Evolutionary conservation across 2,888 invertebrate genomes (phyloP).

Genomic region (Cerceris ruficornis): DNA sequence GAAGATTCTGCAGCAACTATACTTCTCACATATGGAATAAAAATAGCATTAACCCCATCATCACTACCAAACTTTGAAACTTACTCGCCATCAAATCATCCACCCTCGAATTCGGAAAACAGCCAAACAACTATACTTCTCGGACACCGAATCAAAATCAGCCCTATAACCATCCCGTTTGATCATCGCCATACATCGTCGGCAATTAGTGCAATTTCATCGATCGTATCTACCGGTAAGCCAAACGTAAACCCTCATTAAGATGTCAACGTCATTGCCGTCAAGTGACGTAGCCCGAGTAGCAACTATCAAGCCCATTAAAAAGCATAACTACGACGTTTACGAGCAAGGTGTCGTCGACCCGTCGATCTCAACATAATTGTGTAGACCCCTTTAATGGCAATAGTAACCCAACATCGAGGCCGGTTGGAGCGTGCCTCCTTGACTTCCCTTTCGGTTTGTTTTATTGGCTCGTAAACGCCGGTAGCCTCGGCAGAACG

Average conservation of each 20-base stretch:
- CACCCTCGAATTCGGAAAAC: no score
- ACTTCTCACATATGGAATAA: no score
- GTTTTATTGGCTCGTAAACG: slow-evolving; percentile 79
- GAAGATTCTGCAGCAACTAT: no score
- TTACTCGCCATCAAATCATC: no score
- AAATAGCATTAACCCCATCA: no score
- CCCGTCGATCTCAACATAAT: slow-evolving; percentile 66
- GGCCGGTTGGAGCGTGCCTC: slow-evolving; percentile 54
- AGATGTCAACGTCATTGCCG: not conserved
- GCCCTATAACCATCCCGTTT: no score
- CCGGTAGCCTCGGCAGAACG: slow-evolving; percentile 68
- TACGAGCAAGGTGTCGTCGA: slow-evolving; percentile 63
- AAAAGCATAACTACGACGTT: slow-evolving; percentile 67
- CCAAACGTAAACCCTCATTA: not conserved
- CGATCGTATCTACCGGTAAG: no score
- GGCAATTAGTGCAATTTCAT: not conserved
- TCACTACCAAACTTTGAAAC: no score
- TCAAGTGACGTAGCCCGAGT: not conserved
- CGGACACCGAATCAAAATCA: no score
- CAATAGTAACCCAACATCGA: slow-evolving; percentile 20
- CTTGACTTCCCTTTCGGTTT: slow-evolving; percentile 54
- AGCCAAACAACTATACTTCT: no score
- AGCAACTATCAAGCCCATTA: slow-evolving; percentile 54
- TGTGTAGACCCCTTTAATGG: slow-evolving; percentile 60
- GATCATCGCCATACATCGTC: no score